Conservation (phyloP, 2,888 invertebrate species). For the Gortyna flavago region DNA sequence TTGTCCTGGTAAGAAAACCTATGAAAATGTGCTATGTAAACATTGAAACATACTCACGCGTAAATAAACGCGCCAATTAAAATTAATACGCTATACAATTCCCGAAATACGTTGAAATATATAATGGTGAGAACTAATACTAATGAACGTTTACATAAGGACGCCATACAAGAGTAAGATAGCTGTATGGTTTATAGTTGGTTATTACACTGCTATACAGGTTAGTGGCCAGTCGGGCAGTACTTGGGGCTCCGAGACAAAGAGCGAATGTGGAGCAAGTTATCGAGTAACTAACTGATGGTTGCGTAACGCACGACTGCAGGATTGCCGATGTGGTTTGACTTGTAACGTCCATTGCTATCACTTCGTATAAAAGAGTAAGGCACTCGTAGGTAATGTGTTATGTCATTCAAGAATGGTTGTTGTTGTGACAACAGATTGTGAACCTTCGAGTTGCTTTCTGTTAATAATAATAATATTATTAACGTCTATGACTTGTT, state of each 20-base stretch:
- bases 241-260: slow-evolving; percentile 78
- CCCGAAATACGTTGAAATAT: slow-evolving; percentile 46
- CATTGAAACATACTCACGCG: slow-evolving; percentile 36
- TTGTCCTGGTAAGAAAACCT: slow-evolving; percentile 24
- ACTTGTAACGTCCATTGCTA: slow-evolving; percentile 46
- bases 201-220: slow-evolving; percentile 60
- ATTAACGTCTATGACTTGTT: neutral
- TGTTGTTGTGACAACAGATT: slow-evolving; percentile 5
- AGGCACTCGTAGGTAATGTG: slow-evolving; percentile 37
- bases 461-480: neutral
- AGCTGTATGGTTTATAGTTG: slow-evolving; percentile 46
- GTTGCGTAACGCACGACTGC: slow-evolving; percentile 81
- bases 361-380: slow-evolving; percentile 35
- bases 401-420: slow-evolving; percentile 53
- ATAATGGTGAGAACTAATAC: slow-evolving; percentile 60
- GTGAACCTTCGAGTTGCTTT: neutral
- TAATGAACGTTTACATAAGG: slow-evolving; percentile 61
- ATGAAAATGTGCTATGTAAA: slow-evolving; percentile 52
- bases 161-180: slow-evolving; percentile 43
- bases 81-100: slow-evolving; percentile 59
- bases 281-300: slow-evolving; percentile 80
- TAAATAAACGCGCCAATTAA: slow-evolving; percentile 55
- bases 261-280: slow-evolving; percentile 87
- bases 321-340: slow-evolving; percentile 74
- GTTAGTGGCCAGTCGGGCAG: slow-evolving; percentile 63